Evolutionary conservation across 2,888 invertebrate species (phyloP).

Genomic region (Scaptomyza reducta): DNA sequence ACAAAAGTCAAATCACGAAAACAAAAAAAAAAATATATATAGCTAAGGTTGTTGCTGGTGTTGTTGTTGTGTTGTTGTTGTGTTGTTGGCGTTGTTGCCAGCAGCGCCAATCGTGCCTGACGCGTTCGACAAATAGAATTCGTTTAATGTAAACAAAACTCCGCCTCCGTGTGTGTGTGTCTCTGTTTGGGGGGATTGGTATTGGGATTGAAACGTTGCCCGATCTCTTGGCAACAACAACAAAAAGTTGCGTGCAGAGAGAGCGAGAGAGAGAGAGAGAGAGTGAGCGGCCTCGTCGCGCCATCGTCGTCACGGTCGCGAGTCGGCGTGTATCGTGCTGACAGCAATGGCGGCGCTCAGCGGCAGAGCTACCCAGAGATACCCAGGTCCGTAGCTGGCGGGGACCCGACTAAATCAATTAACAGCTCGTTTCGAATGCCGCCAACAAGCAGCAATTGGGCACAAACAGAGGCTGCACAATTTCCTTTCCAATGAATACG

Average conservation of each 20-base stretch:
- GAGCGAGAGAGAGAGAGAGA: slow-evolving; percentile 21
- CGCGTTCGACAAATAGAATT: slow-evolving; percentile 79
- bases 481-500: slow-evolving; percentile 39
- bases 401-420: slow-evolving; percentile 71
- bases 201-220: slow-evolving; percentile 73
- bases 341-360: slow-evolving; percentile 78
- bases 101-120: slow-evolving; percentile 70
- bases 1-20: slow-evolving; percentile 45
- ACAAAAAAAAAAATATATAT: slow-evolving; percentile 22
- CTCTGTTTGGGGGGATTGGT: slow-evolving; percentile 58
- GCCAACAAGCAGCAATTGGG: slow-evolving; percentile 35
- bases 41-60: slow-evolving; percentile 30
- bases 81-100: no score
- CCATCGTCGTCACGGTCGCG: slow-evolving; percentile 64
- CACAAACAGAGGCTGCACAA: slow-evolving; percentile 3
- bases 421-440: slow-evolving; percentile 72
- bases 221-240: slow-evolving; percentile 47
- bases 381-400: slow-evolving; percentile 12
- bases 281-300: slow-evolving; percentile 52
- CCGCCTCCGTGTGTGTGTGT: slow-evolving; percentile 74
- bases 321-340: slow-evolving; percentile 49
- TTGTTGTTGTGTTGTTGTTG: no score
- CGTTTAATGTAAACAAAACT: slow-evolving; percentile 83
- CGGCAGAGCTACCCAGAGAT: not conserved
- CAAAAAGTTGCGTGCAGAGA: slow-evolving; percentile 22